These are phyloP conservation scores for Aplodontia rufa DNA, from an alignment of 2,113 vertebrate genomes.

Conservation along the genomic window DNA sequence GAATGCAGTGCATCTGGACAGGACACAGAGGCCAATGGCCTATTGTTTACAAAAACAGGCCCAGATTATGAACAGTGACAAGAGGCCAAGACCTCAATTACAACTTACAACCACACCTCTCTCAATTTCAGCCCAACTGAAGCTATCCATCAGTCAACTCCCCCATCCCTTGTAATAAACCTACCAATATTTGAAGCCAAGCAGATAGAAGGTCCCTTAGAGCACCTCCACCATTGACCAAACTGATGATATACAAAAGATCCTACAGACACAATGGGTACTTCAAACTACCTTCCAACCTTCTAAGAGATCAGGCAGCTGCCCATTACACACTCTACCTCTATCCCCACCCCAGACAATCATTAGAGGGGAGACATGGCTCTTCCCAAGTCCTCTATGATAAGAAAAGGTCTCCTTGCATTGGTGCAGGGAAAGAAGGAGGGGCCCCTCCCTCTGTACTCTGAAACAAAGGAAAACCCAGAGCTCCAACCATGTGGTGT, in stretches of 20 bases:
- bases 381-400: constrained; percentile 61
- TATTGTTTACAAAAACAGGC: constrained; percentile 76
- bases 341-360: not conserved
- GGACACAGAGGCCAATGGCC: constrained; percentile 53
- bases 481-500: constrained; percentile 51
- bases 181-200: constrained; percentile 64
- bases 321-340: constrained; percentile 31
- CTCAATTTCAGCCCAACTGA: constrained; percentile 59
- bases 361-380: constrained; percentile 4
- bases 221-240: constrained; percentile 46
- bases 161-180: constrained; percentile 48
- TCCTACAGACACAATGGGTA: constrained; percentile 37
- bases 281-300: constrained; percentile 59
- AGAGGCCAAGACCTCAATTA: constrained; percentile 72
- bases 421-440: constrained; percentile 46
- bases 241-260: constrained; percentile 54
- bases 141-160: constrained; percentile 59
- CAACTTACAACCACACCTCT: constrained; percentile 70
- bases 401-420: constrained; percentile 64
- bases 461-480: constrained; percentile 68
- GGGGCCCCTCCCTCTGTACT: constrained; percentile 63
- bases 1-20: constrained; percentile 58
- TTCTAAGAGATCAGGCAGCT: constrained; percentile 33
- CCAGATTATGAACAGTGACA: constrained; percentile 67
- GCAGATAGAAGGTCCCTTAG: constrained; percentile 46